A percentile compares a stretch with the other conserved stretches of the same genome.
Evolutionary conservation across 92 coral and sea anemone genomes (phyloP).

Genomic region (Pocillopora grandis): DNA sequence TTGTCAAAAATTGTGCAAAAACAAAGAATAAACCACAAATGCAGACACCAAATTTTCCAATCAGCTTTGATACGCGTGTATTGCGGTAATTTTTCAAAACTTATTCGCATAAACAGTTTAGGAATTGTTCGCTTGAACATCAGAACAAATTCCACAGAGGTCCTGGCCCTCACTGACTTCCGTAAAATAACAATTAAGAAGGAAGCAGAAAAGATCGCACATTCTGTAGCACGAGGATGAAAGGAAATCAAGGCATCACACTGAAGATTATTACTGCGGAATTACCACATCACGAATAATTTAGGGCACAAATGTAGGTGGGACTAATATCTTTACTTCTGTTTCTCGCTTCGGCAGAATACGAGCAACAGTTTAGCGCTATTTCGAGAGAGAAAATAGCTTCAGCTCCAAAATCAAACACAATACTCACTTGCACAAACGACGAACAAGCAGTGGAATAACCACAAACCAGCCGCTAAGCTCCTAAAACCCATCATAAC

Average conservation of each 20-base stretch:
- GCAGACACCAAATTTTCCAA: background rate
- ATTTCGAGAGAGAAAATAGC: background rate
- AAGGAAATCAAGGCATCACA: background rate
- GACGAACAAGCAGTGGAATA: constrained; percentile 3
- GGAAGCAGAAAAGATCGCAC: background rate
- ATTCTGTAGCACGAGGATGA: background rate
- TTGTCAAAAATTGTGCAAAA: background rate
- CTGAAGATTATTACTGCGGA: background rate
- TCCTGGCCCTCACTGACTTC: background rate
- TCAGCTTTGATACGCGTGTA: background rate
- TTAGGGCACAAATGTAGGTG: constrained; percentile 12
- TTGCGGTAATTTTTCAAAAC: background rate
- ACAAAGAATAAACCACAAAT: constrained; percentile 13
- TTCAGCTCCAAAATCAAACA: background rate
- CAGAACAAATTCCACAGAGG: constrained; percentile 3
- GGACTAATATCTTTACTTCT: background rate
- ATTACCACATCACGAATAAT: constrained; percentile 35
- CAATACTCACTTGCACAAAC: constrained; percentile 24
- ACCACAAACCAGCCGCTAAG: constrained; percentile 20
- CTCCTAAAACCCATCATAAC: constrained; percentile 27
- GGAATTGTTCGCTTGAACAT: background rate
- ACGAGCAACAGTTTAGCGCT: constrained; percentile 7
- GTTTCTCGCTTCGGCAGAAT: background rate
- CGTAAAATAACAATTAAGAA: background rate
- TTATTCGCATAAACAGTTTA: background rate